Conservation (phyloP, 2,113 vertebrate genomes). For the human (Homo sapiens) region DNA sequence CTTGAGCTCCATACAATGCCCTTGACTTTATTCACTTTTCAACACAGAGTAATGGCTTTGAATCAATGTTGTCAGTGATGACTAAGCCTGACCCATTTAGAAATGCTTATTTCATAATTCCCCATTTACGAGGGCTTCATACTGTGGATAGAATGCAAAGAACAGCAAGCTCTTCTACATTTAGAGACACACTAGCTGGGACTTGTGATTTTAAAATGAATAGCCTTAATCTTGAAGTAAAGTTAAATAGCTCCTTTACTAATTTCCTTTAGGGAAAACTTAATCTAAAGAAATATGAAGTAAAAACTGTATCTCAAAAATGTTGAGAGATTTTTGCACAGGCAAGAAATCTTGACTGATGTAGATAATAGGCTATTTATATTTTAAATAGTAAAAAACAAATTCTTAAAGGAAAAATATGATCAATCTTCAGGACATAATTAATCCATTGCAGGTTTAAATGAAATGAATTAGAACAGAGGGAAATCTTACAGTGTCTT, state of each 20-base stretch:
- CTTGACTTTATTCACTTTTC: constrained; percentile 29
- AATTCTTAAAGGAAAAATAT: not conserved
- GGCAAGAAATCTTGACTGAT: not conserved
- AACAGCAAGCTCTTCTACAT: not conserved
- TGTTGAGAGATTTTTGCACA: not conserved
- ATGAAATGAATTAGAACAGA: not conserved
- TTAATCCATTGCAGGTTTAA: not conserved
- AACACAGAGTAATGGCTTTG: constrained; percentile 21
- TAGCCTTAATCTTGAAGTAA: not conserved
- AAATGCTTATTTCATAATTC: constrained; percentile 47
- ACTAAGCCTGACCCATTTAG: constrained; percentile 68
- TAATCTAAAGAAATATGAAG: not conserved
- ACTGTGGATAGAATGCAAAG: not conserved
- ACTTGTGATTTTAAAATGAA: constrained; percentile 37
- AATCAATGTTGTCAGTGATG: constrained; percentile 49
- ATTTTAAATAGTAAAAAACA: not conserved
- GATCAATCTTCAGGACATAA: not conserved
- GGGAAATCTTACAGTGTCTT: not conserved
- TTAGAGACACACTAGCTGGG: not conserved
- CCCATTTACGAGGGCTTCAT: not conserved
- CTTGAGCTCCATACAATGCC: not conserved
- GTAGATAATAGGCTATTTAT: constrained; percentile 3
- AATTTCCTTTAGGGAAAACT: not conserved
- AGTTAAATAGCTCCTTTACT: constrained; percentile 7
- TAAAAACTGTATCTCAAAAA: not conserved